phyloP scores from a whole-genome alignment of 1,140 invertebrate genomes.

The Stratiolaelaps scimitus region DNA sequence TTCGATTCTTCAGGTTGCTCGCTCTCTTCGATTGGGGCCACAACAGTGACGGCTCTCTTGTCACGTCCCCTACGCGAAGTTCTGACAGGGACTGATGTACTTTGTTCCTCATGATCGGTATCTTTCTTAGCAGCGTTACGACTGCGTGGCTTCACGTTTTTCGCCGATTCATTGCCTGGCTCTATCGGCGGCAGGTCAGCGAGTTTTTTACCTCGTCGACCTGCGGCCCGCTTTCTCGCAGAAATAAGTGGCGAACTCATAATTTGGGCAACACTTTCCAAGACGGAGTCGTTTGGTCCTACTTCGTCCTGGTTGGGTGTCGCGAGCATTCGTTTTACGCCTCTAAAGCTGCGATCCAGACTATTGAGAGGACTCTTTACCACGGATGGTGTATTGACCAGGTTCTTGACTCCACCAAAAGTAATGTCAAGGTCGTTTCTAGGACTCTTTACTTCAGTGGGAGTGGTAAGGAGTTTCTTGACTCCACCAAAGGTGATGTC shows the following conservation, averaged over 20 bases:
- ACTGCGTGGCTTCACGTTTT: no score
- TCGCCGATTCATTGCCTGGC: neutral
- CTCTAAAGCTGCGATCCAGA: conserved; percentile 12
- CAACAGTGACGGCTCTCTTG: no score
- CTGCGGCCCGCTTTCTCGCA: neutral
- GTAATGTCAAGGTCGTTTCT: conserved; percentile 12
- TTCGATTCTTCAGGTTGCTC: no score
- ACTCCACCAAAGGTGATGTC: neutral
- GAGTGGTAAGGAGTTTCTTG: neutral
- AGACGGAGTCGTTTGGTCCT: conserved; percentile 7
- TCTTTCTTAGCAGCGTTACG: no score
- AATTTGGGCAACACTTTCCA: neutral
- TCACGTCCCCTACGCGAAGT: no score
- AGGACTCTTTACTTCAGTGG: neutral
- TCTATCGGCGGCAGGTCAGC: no score
- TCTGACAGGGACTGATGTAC: no score
- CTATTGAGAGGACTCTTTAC: neutral
- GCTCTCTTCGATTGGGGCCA: no score
- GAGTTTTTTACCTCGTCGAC: neutral
- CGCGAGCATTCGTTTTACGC: neutral
- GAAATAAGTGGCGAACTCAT: neutral
- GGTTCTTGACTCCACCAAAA: conserved; percentile 1
- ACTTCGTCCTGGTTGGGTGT: neutral
- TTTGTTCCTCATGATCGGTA: no score
- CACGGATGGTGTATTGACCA: neutral